phyloP scores from a whole-genome alignment of 2,113 vertebrate species.

The Etheostoma cragini region DNA sequence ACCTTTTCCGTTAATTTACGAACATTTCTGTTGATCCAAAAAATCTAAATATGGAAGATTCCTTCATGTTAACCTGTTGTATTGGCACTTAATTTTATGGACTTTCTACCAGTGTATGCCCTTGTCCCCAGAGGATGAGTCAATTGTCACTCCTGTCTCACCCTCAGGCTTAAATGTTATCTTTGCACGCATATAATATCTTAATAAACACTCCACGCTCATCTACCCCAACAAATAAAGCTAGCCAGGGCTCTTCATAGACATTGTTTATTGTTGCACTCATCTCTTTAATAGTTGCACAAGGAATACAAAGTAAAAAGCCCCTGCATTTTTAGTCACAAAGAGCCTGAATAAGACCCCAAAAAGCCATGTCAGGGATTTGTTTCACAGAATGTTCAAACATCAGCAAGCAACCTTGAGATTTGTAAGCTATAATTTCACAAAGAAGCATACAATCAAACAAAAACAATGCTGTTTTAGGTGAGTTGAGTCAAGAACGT shows the following conservation, averaged over 20 bases:
- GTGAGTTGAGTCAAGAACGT: constrained; percentile 24
- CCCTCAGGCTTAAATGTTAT: background rate
- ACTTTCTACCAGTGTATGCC: too few relatives aligned
- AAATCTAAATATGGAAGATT: too few relatives aligned
- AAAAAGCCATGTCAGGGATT: constrained; percentile 27
- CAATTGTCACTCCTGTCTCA: background rate
- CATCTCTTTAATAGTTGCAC: constrained; percentile 60
- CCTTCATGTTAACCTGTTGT: too few relatives aligned
- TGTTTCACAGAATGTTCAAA: constrained; percentile 56
- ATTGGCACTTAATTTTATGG: too few relatives aligned
- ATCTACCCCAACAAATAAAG: constrained; percentile 8
- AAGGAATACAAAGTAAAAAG: constrained; percentile 61
- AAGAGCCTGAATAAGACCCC: constrained; percentile 8
- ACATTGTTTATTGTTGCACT: constrained; percentile 73
- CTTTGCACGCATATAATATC: background rate
- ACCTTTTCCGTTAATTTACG: too few relatives aligned
- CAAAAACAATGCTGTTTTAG: constrained; percentile 43
- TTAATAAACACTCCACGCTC: background rate
- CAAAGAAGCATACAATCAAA: constrained; percentile 72
- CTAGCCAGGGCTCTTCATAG: constrained; percentile 20
- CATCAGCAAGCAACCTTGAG: constrained; percentile 68
- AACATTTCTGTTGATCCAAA: too few relatives aligned
- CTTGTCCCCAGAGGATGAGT: background rate
- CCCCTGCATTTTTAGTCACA: constrained; percentile 32
- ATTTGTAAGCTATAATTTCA: constrained; percentile 63